A percentile compares a stretch with the other conserved stretches of the same genome.
Conservation (phyloP, 2,797 vertebrate species). For the Macropus fuliginosus region DNA sequence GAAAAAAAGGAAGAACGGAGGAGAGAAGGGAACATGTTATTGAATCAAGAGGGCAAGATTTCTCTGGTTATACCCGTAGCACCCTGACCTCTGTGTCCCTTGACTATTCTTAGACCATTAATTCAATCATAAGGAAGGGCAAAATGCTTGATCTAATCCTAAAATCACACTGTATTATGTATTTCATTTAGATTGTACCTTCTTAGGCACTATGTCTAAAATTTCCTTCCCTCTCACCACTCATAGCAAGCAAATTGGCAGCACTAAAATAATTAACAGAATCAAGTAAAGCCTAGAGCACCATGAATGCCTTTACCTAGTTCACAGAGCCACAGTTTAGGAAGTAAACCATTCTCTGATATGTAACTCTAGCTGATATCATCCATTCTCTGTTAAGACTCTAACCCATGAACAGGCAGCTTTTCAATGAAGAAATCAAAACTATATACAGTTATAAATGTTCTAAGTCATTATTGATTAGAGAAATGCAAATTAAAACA, state of each 20-base stretch:
- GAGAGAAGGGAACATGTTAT: constrained; percentile 39
- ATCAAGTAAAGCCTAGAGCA: constrained; percentile 42
- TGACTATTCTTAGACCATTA: constrained; percentile 2
- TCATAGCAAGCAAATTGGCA: constrained; percentile 27
- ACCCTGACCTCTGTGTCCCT: constrained; percentile 33
- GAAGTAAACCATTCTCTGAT: neutral
- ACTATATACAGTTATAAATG: neutral
- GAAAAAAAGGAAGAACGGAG: constrained; percentile 1
- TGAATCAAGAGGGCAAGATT: neutral
- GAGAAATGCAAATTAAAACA: neutral
- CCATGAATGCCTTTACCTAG: constrained; percentile 11
- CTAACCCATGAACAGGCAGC: neutral
- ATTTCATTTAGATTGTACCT: constrained; percentile 26
- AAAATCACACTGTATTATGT: constrained; percentile 15
- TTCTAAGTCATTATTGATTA: neutral
- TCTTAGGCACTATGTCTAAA: constrained; percentile 7
- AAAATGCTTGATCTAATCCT: constrained; percentile 43
- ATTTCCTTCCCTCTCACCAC: constrained; percentile 11
- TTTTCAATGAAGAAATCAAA: neutral
- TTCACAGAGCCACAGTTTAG: constrained; percentile 34
- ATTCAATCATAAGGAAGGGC: constrained; percentile 33
- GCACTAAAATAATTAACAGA: constrained; percentile 54
- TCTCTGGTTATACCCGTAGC: neutral
- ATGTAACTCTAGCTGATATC: neutral
- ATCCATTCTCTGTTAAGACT: neutral